Evolutionary conservation across 2,888 invertebrate genomes (phyloP).

Genomic region (Fissipunctia ypsillon): DNA sequence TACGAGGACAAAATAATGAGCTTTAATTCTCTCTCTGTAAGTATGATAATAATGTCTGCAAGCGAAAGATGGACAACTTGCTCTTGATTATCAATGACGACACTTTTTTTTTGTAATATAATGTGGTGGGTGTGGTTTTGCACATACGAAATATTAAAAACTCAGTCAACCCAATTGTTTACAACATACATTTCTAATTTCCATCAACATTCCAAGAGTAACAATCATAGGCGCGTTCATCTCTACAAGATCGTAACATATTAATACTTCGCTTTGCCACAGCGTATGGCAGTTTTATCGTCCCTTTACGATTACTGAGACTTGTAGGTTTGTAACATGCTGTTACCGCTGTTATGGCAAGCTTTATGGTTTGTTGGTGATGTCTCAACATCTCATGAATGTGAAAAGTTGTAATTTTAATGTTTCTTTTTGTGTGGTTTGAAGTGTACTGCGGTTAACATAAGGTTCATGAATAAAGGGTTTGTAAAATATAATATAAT

Average conservation of each 20-base stretch:
- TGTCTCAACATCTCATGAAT: constrained; percentile 10
- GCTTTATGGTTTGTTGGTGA: constrained; percentile 38
- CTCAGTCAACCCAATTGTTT: background rate
- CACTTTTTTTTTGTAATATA: background rate
- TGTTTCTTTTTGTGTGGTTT: background rate
- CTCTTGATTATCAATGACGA: background rate
- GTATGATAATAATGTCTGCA: background rate
- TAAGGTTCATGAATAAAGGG: background rate
- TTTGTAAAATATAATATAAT: background rate
- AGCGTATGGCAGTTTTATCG: constrained; percentile 36
- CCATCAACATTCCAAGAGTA: constrained; percentile 24
- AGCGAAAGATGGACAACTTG: background rate
- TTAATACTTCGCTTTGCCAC: constrained; percentile 9
- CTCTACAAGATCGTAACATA: constrained; percentile 20
- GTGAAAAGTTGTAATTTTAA: background rate
- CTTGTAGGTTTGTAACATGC: constrained; percentile 10
- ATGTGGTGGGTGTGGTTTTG: too few species aligned
- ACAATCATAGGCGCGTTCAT: constrained; percentile 18
- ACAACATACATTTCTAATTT: background rate
- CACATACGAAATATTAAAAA: background rate
- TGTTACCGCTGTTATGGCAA: constrained; percentile 35
- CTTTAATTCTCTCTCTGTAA: background rate
- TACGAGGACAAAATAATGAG: background rate
- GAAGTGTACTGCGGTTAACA: background rate
- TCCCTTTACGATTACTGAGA: constrained; percentile 45